Conservation (phyloP, 2,888 invertebrate species). For the Melitaea athalia region DNA sequence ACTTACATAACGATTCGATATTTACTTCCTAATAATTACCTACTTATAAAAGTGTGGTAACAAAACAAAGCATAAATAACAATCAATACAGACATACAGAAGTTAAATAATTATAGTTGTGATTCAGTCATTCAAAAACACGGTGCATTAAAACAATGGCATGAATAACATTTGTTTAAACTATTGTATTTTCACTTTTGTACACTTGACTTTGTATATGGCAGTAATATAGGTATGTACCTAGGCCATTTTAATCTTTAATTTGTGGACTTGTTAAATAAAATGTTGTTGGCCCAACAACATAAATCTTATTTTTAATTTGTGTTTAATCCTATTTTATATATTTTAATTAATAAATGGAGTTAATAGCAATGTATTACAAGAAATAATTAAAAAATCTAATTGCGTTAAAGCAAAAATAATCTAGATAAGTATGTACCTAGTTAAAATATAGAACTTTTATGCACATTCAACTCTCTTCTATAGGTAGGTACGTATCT, state of each 20-base stretch:
- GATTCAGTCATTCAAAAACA: conserved; percentile 16
- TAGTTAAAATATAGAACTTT: background rate
- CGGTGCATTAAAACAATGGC: conserved; percentile 27
- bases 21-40: background rate
- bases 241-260: background rate
- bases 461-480: background rate
- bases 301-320: no score
- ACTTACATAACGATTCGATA: background rate
- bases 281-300: background rate
- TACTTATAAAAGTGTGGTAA: background rate
- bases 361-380: no score
- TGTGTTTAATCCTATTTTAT: no score
- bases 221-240: conserved; percentile 18
- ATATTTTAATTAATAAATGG: no score
- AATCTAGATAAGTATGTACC: no score
- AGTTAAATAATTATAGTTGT: conserved; percentile 23
- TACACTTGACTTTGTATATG: conserved; percentile 14
- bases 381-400: no score
- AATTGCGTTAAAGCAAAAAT: background rate
- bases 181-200: conserved; percentile 28
- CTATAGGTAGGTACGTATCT: no score
- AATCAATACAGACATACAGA: conserved; percentile 1
- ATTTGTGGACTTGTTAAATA: background rate
- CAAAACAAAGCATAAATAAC: background rate
- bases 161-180: conserved; percentile 29